Evolutionary conservation across 2,113 vertebrate species (phyloP), one percentile per base, ranked within the genome.

Genomic region (Xiphorhynchus elegans): DNA sequence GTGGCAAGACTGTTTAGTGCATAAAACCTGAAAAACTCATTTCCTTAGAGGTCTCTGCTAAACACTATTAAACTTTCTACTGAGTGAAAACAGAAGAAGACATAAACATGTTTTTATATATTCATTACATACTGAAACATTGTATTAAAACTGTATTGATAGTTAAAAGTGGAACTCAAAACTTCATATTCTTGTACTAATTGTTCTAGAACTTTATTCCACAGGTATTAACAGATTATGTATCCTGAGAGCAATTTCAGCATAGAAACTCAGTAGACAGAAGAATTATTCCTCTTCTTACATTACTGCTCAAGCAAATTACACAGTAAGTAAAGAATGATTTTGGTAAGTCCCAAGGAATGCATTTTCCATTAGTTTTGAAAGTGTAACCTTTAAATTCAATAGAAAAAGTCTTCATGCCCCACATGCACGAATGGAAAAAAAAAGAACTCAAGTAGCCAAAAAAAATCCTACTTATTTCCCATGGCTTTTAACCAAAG

Each of bases 351-450:
- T 93, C 89, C 75, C 63, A 82, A 82, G 67, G 95, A 97, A 96
- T 96, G 89, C 47, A 91, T 91, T 96, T 96, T 95, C 95, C 94
- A 88, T 90, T 94, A 35, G 53, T 94, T 95, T 85, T 96, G 55
- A 94, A 95, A 96, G 81, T 55, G 84, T 94, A 97, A 96, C 95
- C 87, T 97, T 96, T 97, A 93, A 93, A 93, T 96, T 96, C 74
- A 95, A 39, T 95, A 78, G 83, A 94, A 85, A 91, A 89, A 37
- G 63, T 89, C 84, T 91, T 95, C 91, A 91, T 66, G 58, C 79
- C 84, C 90, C 84, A 85, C 78, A 94, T 83, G 87, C 70, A 58
- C 79, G 67, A 95, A 96, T 94, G 94, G 94, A 97, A 97, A 96
- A 96, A 96, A 93, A 79, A 95, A 87, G 89, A 96, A 79, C 50